phyloP scores from a whole-genome alignment of 2,888 invertebrate genomes.

The Globia sparganii region DNA sequence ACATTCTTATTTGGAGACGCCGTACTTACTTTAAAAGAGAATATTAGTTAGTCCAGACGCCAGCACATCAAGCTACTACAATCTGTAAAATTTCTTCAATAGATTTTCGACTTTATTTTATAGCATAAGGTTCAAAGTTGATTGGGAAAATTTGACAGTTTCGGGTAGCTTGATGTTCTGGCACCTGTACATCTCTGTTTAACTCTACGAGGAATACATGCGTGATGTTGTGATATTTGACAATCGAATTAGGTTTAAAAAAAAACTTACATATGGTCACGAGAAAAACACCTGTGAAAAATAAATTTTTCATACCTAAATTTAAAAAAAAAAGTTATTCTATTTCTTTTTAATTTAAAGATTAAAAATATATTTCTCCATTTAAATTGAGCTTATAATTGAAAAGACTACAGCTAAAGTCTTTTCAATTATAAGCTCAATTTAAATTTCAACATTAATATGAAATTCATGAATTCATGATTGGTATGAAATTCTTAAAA shows the following conservation, averaged over 20 bases:
- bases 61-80: too few relatives aligned
- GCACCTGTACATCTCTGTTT: not conserved
- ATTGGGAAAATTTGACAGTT: too few relatives aligned
- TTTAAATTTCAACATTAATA: slow-evolving; percentile 24
- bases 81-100: too few relatives aligned
- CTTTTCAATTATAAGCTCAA: slow-evolving; percentile 12
- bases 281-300: not conserved
- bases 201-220: not conserved
- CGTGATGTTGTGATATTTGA: not conserved
- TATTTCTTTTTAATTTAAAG: not conserved
- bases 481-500: not conserved
- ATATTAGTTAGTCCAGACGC: not conserved
- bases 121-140: too few relatives aligned
- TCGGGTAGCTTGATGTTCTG: too few relatives aligned
- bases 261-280: slow-evolving; percentile 16
- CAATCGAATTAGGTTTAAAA: not conserved
- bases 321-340: not conserved
- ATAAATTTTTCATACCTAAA: not conserved
- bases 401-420: too few relatives aligned
- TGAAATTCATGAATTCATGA: too few relatives aligned
- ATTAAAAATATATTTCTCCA: not conserved
- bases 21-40: slow-evolving; percentile 15
- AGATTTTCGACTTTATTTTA: too few relatives aligned
- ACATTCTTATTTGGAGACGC: not conserved
- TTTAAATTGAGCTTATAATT: too few relatives aligned